These are phyloP conservation scores for Copidosoma floridanum DNA, from an alignment of 1,140 invertebrate genomes.

Conservation along the genomic window DNA sequence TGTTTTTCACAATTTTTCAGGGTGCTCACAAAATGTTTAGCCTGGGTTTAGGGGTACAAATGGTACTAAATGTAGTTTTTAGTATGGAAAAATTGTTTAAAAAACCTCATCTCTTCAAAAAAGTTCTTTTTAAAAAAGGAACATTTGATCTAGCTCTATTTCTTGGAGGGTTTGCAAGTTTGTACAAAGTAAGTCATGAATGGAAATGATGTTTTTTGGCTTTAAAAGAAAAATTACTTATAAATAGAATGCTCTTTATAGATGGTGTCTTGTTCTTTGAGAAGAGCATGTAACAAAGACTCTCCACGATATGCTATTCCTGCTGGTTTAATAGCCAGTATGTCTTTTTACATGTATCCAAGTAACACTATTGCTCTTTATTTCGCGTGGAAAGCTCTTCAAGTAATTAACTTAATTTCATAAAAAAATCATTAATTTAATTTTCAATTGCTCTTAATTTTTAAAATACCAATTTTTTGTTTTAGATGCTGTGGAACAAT, in stretches of 20 bases:
- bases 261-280: conserved; percentile 62
- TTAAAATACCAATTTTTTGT: conserved; percentile 31
- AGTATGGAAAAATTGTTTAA: conserved; percentile 54
- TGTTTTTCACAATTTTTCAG: conserved; percentile 47
- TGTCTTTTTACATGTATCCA: conserved; percentile 64
- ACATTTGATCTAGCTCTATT: conserved; percentile 64
- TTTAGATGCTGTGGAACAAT: conserved; percentile 63
- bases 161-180: conserved; percentile 63
- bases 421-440: no score
- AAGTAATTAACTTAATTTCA: conserved; percentile 52
- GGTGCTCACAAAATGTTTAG: conserved; percentile 61
- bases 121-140: conserved; percentile 57
- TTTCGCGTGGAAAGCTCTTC: conserved; percentile 70
- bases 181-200: conserved; percentile 63
- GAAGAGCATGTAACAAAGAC: conserved; percentile 60
- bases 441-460: no score
- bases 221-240: conserved; percentile 18
- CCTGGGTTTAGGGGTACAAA: conserved; percentile 61
- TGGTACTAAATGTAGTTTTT: conserved; percentile 60
- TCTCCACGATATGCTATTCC: conserved; percentile 62
- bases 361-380: conserved; percentile 69
- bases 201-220: no score
- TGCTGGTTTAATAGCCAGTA: conserved; percentile 64
- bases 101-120: conserved; percentile 55
- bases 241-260: conserved; percentile 44